Percentiles rank a stretch among this genome's conserved stretches.
phyloP scores from a whole-genome alignment of 2,888 invertebrate species.

The Halictus ligatus region DNA sequence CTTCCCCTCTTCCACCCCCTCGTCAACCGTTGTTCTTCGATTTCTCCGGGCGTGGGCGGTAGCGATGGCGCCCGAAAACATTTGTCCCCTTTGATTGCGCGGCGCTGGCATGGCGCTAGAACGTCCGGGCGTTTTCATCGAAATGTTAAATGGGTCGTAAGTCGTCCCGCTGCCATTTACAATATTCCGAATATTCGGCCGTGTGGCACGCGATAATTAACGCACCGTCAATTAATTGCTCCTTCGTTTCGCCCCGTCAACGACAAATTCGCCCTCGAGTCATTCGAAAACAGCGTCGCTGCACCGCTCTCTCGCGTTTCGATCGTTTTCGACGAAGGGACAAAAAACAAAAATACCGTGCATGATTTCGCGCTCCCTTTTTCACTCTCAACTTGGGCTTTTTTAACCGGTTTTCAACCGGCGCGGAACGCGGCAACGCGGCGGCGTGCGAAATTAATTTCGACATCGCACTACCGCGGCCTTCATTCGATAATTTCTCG shows the following conservation, averaged over 20 bases:
- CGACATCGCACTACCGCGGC: neutral
- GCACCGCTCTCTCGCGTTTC: no score
- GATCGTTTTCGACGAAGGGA: neutral
- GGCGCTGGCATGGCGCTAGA: neutral
- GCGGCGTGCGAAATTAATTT: neutral
- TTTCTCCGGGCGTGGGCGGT: slow-evolving; percentile 5
- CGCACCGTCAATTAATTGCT: slow-evolving; percentile 65
- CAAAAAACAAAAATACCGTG: neutral
- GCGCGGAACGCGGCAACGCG: no score
- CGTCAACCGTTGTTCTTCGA: slow-evolving; percentile 4
- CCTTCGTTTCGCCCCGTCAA: slow-evolving; percentile 61
- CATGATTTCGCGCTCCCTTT: neutral
- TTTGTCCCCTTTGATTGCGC: slow-evolving; percentile 36
- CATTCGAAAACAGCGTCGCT: neutral
- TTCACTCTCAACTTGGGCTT: neutral
- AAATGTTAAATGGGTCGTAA: slow-evolving; percentile 62
- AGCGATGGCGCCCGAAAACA: slow-evolving; percentile 38
- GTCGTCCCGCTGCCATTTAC: slow-evolving; percentile 56
- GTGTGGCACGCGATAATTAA: slow-evolving; percentile 61
- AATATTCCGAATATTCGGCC: slow-evolving; percentile 47
- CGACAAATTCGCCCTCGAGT: slow-evolving; percentile 56
- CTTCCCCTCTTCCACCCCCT: neutral
- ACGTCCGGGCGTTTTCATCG: slow-evolving; percentile 43
- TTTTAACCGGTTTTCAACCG: neutral
- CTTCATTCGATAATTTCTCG: neutral